phyloP scores from a whole-genome alignment of 1,140 invertebrate genomes.

The Pseudachorutes palmiensis region DNA sequence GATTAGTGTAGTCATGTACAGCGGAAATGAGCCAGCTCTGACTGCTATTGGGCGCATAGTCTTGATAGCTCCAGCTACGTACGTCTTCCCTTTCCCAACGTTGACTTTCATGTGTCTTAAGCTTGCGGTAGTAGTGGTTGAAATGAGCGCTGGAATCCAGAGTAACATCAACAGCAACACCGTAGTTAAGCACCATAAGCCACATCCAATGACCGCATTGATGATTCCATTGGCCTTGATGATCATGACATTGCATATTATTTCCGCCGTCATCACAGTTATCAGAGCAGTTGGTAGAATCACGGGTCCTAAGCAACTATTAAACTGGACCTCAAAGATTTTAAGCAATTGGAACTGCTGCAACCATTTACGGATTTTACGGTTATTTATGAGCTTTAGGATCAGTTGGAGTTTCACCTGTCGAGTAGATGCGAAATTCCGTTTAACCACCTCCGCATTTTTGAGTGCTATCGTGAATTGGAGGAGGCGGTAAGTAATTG shows the following conservation, averaged over 20 bases:
- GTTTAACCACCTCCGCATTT: no score
- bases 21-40: not conserved
- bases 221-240: not conserved
- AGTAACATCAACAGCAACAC: not conserved
- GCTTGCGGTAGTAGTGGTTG: not conserved
- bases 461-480: no score
- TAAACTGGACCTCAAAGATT: not conserved
- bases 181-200: not conserved
- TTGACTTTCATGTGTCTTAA: not conserved
- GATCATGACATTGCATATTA: not conserved
- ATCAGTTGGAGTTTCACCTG: no score
- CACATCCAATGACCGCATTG: not conserved
- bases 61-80: not conserved
- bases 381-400: no score
- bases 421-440: no score
- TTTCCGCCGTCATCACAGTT: not conserved
- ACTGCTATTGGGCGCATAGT: not conserved
- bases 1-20: not conserved
- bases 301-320: not conserved
- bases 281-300: not conserved
- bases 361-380: no score
- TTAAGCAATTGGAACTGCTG: not conserved
- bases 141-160: not conserved
- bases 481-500: not conserved
- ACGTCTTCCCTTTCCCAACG: not conserved